phyloP scores from a whole-genome alignment of 2,888 invertebrate species.

The Tipula confusa region DNA sequence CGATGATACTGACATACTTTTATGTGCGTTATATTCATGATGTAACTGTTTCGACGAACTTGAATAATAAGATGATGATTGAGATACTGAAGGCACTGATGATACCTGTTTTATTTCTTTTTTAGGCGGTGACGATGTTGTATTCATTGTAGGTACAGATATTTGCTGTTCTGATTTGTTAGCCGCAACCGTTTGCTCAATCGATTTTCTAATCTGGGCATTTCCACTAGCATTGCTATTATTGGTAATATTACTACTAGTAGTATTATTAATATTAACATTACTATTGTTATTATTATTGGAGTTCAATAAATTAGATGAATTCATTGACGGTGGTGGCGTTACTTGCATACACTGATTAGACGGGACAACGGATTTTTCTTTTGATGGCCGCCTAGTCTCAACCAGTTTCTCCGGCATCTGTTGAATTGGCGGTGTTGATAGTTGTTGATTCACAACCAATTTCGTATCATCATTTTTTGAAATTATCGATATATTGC shows the following conservation, averaged over 20 bases:
- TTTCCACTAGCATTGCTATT: not conserved
- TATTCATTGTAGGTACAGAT: not conserved
- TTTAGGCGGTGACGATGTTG: conserved; percentile 31
- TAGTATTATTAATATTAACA: not conserved
- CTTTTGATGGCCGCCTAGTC: not conserved
- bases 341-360: not conserved
- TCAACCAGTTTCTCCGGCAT: not conserved
- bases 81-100: not conserved
- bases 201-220: not conserved
- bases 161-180: not conserved
- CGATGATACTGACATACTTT: conserved; percentile 1
- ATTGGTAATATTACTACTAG: not conserved
- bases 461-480: conserved; percentile 29
- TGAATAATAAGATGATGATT: not conserved
- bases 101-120: conserved; percentile 7
- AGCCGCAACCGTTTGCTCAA: not conserved
- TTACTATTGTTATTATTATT: not conserved
- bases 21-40: conserved; percentile 15
- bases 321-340: not conserved
- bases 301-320: not conserved
- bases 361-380: not conserved
- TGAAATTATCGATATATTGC: not conserved
- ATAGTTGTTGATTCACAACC: not conserved
- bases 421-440: not conserved
- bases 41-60: not conserved